Percentiles rank a stretch among this genome's conserved stretches.
phyloP scores from a whole-genome alignment of 2,797 vertebrate genomes.

The Trachops cirrhosus region DNA sequence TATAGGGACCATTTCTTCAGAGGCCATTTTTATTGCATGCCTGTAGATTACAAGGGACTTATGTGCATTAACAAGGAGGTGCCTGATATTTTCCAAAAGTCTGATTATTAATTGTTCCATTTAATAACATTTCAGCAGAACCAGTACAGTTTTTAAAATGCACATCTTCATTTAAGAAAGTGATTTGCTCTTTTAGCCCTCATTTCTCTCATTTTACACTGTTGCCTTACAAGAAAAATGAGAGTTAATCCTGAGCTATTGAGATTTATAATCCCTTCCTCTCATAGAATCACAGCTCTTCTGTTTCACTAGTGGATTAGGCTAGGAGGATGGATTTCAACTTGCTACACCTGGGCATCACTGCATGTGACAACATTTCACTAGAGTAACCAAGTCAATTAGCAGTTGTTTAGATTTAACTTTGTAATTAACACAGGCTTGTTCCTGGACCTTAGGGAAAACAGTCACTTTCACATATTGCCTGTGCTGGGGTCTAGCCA shows the following conservation, averaged over 20 bases:
- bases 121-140: conserved; percentile 22
- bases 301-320: conserved; percentile 72
- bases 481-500: conserved; percentile 66
- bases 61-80: neutral
- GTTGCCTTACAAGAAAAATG: conserved; percentile 2
- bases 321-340: conserved; percentile 70
- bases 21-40: neutral
- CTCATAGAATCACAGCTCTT: conserved; percentile 49
- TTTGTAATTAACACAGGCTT: conserved; percentile 80
- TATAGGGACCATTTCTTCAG: neutral
- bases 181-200: neutral
- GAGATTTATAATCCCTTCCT: neutral
- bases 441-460: conserved; percentile 75
- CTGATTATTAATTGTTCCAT: conserved; percentile 20
- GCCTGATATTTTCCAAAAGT: neutral
- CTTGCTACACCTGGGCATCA: conserved; percentile 70
- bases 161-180: conserved; percentile 41
- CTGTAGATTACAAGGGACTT: neutral
- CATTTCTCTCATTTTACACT: conserved; percentile 23
- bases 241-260: conserved; percentile 17
- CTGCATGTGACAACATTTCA: conserved; percentile 68
- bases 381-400: conserved; percentile 74
- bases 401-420: conserved; percentile 73
- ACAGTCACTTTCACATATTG: conserved; percentile 71
- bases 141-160: conserved; percentile 29